phyloP scores from a whole-genome alignment of 2,113 vertebrate genomes.

The Tyto alba region DNA sequence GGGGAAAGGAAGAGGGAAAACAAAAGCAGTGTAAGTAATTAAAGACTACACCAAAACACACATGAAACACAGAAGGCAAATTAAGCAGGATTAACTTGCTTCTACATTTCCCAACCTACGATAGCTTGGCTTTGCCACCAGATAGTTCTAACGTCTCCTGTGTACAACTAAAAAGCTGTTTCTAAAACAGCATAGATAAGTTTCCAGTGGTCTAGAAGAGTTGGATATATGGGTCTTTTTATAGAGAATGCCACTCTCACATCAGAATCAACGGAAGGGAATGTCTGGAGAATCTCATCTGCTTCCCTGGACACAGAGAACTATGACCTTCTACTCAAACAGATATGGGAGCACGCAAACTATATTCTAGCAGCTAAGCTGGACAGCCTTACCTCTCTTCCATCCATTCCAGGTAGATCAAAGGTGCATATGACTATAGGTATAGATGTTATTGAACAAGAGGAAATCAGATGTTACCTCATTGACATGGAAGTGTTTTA shows the following conservation, averaged over 20 bases:
- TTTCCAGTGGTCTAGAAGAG: background rate
- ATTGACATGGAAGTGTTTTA: background rate
- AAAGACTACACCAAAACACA: background rate
- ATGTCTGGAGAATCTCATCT: background rate
- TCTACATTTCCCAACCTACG: background rate
- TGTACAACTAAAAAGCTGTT: background rate
- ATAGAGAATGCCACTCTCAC: background rate
- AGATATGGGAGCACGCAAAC: background rate
- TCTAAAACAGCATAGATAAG: background rate
- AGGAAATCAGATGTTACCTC: background rate
- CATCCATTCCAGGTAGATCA: background rate
- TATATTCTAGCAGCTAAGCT: background rate
- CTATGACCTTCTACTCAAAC: background rate
- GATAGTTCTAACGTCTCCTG: background rate
- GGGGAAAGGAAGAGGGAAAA: constrained; percentile 30
- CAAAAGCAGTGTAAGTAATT: constrained; percentile 11
- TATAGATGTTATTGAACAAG: background rate
- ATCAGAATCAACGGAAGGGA: background rate
- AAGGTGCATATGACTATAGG: background rate
- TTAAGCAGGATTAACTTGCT: background rate
- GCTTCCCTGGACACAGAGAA: background rate
- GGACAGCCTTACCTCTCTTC: background rate
- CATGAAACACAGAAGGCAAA: background rate
- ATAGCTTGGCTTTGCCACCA: background rate
- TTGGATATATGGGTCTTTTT: background rate